Evolutionary conservation across 2,888 invertebrate species (phyloP), one percentile per base, ranked within the genome.

Genomic region (Brenthis ino): DNA sequence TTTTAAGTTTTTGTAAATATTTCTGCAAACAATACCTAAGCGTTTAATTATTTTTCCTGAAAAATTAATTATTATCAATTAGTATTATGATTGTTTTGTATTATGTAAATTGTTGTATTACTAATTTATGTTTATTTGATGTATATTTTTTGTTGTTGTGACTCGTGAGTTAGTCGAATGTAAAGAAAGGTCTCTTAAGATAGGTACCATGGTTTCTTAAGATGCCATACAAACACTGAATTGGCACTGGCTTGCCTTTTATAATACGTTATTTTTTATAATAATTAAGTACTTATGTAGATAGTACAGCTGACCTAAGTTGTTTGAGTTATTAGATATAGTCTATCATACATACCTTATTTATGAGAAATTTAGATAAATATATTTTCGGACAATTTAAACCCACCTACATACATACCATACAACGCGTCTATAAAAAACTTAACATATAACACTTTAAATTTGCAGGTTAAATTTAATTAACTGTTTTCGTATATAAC

Each of bases 41-140:
- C 87, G 88, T 88, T 91, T 90, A 88, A 43, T 43, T 43, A 85
- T 84, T 67, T 75, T 85, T 84, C 83, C 82, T 84, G 73, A 76
- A 76, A 76, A 75, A 81, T 82, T 83, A 84, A 82, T 85, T 85
- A 86, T 88, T 75, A 73, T 76, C 68, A 84, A 81, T 83, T 88
- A 92, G 91, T 91, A 90, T 91, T 92, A 90, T 87, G 82, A 84
- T 91, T 91, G 89, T 92, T 91, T 89, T 86, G 86, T 87, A 84
- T 87, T 84, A 86, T 88, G 85, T 89, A 88, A 87, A 88, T 88
- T 87, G 85, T 90, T 91, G 85, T 86, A 85, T 79, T 85, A 81
- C 83, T 84, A 83, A 86, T 88, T 87, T 85, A 85, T 91, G 84
- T 87, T 88, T 88, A 88, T 87, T 87, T 79, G 86, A 83, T 91